Base-by-base conservation (phyloP, 2,888 invertebrate genomes). In the Cerastis rubricosa region DNA sequence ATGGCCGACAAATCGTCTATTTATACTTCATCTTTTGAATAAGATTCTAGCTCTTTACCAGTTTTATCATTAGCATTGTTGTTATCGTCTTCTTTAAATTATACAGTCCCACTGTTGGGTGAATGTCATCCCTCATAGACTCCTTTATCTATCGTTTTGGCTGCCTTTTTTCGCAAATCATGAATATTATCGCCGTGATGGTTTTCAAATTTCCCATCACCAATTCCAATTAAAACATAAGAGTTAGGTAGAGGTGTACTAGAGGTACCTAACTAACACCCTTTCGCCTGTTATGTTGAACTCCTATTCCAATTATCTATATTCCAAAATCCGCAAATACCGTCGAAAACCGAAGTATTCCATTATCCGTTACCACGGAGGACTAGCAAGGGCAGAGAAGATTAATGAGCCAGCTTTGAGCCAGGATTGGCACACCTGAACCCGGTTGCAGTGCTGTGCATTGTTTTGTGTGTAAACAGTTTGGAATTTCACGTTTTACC, bases 391-490 rank as follows among this genome's bases (percentile, higher is more conserved):
- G 74, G 86, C 82, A 78, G 81, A 87, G 84, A 91, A 95, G 94
- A 95, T 95, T 94, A 95, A 95, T 94, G 95, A 93, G 90, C 78
- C 88, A 91, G 94, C 92, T 94, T 91, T 92, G 92, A 88, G 88
- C 90, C 66, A 85, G 89, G 90, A 92, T 90, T 89, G 90, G 88
- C 87, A 85, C 91, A 92, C 92, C 91, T 92, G 92, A 81, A 88
- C 85, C 89, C 79, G 85, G 82, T 75, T 85, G 88, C 89, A 87
- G 83, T 89, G 76, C 71, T 83, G 76, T 90, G 90, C 89, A 90
- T 88, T 87, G 87, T 88, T 85, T 79, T 85, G 68, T 81, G 67
- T 84, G 85, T 86, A 84, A 82, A 83, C 81, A 85, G 80, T 74
- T 82, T n/a, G 85, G 54, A 78, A 84, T 73, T 84, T 74, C 85